phyloP scores from a whole-genome alignment of 2,888 invertebrate genomes.

The Phengaris arion region DNA sequence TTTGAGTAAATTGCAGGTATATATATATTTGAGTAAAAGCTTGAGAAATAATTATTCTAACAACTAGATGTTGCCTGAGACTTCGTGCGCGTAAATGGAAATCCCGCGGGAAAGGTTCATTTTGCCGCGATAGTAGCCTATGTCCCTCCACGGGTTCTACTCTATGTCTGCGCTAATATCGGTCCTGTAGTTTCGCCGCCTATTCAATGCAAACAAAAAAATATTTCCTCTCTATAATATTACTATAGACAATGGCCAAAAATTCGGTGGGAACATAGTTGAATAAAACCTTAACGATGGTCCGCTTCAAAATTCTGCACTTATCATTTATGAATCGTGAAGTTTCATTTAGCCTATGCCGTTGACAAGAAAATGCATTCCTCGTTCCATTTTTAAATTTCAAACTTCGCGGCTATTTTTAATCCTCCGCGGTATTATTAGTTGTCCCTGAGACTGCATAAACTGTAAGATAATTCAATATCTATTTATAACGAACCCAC shows the following conservation, averaged over 20 bases:
- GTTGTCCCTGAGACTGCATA: constrained; percentile 11
- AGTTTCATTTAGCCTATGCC: not conserved
- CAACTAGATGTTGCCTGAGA: no score
- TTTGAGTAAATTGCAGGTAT: no score
- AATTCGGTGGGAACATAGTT: not conserved
- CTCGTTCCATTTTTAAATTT: not conserved
- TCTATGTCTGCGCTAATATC: no score
- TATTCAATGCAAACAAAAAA: no score
- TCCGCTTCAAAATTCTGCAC: not conserved
- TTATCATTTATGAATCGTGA: not conserved
- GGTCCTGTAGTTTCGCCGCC: no score
- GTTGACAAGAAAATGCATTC: not conserved
- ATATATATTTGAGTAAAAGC: no score
- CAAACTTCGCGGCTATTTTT: not conserved
- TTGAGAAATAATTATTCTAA: no score
- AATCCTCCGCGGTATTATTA: not conserved
- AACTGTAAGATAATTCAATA: constrained; percentile 12
- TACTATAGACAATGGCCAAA: not conserved
- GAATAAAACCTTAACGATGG: not conserved
- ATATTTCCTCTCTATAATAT: no score
- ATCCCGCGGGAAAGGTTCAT: no score
- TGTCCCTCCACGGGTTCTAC: no score
- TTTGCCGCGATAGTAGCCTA: no score
- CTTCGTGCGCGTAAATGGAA: no score
- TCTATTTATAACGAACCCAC: constrained; percentile 20